A percentile compares a stretch with the other conserved stretches of the same genome.
phyloP scores from a whole-genome alignment of 2,113 vertebrate species.

The Myotis lucifugus region DNA sequence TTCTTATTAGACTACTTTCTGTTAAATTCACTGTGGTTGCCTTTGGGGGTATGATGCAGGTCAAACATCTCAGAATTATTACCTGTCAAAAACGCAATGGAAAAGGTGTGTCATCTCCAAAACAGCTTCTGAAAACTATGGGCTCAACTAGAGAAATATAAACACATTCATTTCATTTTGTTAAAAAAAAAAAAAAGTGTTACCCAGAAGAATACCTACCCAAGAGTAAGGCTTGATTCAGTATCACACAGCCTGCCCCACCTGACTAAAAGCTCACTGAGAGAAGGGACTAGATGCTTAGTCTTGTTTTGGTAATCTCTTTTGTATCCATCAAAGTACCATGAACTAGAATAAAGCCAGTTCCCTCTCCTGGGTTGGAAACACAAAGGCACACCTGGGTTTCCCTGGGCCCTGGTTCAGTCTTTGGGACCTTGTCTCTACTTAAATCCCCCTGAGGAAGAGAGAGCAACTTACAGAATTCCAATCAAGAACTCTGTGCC shows the following conservation, averaged over 20 bases:
- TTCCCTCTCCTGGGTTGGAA: background rate
- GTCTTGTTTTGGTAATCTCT: slow-evolving; percentile 7
- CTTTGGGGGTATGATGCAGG: background rate
- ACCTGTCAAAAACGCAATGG: background rate
- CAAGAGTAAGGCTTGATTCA: background rate
- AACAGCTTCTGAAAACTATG: background rate
- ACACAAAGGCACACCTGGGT: background rate
- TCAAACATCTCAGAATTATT: background rate
- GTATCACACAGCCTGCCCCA: background rate
- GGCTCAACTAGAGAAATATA: background rate
- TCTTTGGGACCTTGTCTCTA: background rate
- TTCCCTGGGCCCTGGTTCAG: background rate
- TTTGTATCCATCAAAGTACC: background rate
- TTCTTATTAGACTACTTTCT: background rate
- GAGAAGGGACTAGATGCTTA: background rate
- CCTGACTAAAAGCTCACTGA: background rate
- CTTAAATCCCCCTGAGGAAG: background rate
- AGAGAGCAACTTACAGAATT: background rate
- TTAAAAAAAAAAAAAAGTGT: background rate
- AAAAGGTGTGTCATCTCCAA: background rate
- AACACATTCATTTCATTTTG: slow-evolving; percentile 17
- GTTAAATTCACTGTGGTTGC: background rate
- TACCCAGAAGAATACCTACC: background rate
- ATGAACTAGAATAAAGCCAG: background rate
- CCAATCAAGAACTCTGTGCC: slow-evolving; percentile 3